A percentile compares a stretch with the other conserved stretches of the same genome.
phyloP scores from a whole-genome alignment of 2,888 invertebrate genomes.

The Elegia similella region DNA sequence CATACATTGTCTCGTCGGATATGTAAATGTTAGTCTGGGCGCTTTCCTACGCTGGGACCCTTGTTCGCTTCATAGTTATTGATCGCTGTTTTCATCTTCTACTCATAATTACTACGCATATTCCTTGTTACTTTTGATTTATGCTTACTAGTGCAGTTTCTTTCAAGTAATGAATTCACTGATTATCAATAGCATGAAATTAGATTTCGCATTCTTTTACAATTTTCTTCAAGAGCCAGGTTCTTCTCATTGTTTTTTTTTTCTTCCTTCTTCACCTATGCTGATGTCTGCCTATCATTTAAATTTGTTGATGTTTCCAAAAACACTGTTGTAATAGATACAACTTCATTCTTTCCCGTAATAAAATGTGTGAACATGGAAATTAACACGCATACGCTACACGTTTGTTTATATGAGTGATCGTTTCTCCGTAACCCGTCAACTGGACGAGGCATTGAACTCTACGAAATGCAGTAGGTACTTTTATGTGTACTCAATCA shows the following conservation, averaged over 20 bases:
- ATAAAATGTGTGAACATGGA: background rate
- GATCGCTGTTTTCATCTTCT: background rate
- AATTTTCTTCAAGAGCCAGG: too few relatives aligned
- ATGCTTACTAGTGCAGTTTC: too few relatives aligned
- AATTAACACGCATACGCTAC: slow-evolving; percentile 4
- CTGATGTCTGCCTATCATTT: too few relatives aligned
- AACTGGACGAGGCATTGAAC: background rate
- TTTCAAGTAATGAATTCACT: too few relatives aligned
- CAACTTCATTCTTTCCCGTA: background rate
- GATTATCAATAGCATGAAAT: too few relatives aligned
- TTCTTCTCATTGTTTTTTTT: too few relatives aligned
- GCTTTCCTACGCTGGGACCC: background rate
- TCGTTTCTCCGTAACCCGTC: slow-evolving; percentile 4
- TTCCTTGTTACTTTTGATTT: too few relatives aligned
- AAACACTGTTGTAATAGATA: too few relatives aligned
- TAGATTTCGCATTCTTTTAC: too few relatives aligned
- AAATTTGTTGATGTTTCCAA: too few relatives aligned
- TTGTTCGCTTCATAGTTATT: background rate
- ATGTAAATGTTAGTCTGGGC: slow-evolving; percentile 11
- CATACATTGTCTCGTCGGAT: background rate
- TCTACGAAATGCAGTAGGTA: background rate
- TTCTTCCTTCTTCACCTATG: too few relatives aligned
- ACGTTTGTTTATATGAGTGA: slow-evolving; percentile 2
- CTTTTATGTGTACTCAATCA: background rate
- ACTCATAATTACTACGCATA: too few relatives aligned